Evolutionary conservation across 2,888 invertebrate genomes (phyloP), one percentile per base, ranked within the genome.

Genomic region (Smittia sp.): DNA sequence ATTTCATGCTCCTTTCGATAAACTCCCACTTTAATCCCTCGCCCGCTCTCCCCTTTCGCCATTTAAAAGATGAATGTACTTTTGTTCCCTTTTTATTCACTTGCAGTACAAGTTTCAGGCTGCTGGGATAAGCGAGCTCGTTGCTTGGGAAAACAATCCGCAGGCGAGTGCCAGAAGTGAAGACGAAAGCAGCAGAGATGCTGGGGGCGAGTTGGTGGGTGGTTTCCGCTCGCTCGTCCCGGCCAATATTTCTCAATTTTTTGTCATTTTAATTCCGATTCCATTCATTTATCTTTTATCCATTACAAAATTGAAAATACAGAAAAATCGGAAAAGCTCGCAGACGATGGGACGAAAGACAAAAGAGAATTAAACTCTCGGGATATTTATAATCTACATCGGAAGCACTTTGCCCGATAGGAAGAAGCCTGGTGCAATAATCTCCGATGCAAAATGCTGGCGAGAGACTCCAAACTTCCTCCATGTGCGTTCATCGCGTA

Each of bases 301-400:
- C 72, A 62, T 72, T 72, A 58, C 24, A 62, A 62, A 72, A 72
- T 72, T 72, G 72, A 72, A 72, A 72, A 72, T 54, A 54, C n/a
- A 3, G 66, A 32, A 66, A 63, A 46, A 46, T 46, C 15, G 46
- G n/a, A n/a, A 11, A 15, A 2, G n/a, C 6, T 15, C 6, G 46
- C 7, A 39, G 7, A 7, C n/a, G n/a, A n/a, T n/a, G n/a, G n/a
- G n/a, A n/a, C 39, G 39, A 39, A 39, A 13, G 39, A 39, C 13
- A 39, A 58, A n/a, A 63, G 20, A 20, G 27, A 62, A 62, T 32
- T 72, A 62, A 72, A 58, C 32, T 72, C 15, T 58, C 54, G 2
- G 27, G 54, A 32, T 70, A 70, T 70, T 54, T 54, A 70, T 70
- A 20, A 41, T 52, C 58, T 15, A 11, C 11, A 6, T 32, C 58